phyloP scores from a whole-genome alignment of 1,140 invertebrate species.

The Eubasilissa regina region DNA sequence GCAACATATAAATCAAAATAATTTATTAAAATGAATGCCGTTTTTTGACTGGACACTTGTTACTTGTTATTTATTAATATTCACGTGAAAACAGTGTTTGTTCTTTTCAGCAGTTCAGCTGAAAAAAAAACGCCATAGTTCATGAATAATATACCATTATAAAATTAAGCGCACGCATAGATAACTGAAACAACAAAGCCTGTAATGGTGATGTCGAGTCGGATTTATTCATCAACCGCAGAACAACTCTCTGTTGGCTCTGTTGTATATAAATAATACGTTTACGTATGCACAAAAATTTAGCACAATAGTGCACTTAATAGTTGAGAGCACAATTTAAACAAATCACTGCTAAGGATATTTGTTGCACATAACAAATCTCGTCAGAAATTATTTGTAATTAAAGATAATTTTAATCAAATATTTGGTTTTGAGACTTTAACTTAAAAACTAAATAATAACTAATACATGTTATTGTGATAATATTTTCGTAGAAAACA shows the following conservation, averaged over 20 bases:
- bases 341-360: no score
- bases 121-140: slow-evolving; percentile 7
- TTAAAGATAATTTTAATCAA: no score
- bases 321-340: no score
- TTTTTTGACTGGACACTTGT: slow-evolving; percentile 18
- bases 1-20: background rate
- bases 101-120: background rate
- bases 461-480: no score
- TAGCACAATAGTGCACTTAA: no score
- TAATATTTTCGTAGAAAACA: no score
- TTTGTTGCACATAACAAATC: no score
- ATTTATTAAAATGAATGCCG: slow-evolving; percentile 28
- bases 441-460: no score
- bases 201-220: background rate
- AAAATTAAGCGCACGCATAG: background rate
- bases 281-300: no score
- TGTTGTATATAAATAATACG: background rate
- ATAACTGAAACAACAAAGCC: background rate
- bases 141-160: slow-evolving; percentile 15
- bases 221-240: background rate
- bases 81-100: slow-evolving; percentile 6
- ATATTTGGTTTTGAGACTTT: no score
- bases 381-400: no score
- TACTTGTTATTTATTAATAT: no score
- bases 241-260: background rate